A percentile compares a stretch with the other conserved stretches of the same genome.
Conservation (phyloP, 2,797 vertebrate genomes). For the Smutsia gigantea region DNA sequence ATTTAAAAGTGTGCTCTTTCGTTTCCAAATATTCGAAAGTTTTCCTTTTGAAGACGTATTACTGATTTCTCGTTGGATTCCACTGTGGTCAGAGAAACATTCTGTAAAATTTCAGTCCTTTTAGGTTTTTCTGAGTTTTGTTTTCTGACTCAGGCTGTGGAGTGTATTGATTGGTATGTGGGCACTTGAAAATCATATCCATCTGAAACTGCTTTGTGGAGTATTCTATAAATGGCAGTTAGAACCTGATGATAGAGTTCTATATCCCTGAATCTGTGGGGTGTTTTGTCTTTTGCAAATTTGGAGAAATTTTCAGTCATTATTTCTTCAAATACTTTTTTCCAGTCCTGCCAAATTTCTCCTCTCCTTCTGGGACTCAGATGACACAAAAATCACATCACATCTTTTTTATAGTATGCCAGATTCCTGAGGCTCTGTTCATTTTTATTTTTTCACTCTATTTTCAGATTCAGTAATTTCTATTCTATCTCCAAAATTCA, state of each 20-base stretch:
- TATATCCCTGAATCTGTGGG: neutral
- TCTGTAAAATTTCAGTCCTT: neutral
- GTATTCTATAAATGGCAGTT: neutral
- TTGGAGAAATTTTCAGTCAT: neutral
- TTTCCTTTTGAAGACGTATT: neutral
- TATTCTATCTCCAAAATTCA: neutral
- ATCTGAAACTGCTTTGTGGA: neutral
- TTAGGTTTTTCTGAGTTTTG: neutral
- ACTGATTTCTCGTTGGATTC: neutral
- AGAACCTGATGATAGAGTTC: neutral
- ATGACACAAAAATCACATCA: neutral
- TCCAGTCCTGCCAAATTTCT: neutral
- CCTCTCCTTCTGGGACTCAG: neutral
- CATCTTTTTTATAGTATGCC: neutral
- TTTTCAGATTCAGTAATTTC: neutral
- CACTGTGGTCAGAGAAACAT: neutral
- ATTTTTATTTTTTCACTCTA: neutral
- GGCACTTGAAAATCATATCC: neutral
- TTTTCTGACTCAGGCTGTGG: rapidly evolving
- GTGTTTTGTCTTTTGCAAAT: neutral
- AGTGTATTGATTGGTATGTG: neutral
- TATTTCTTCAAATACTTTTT: neutral
- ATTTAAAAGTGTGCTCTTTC: neutral
- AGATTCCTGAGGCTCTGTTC: neutral
- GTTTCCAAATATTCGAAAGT: neutral